Percentiles rank a stretch among this genome's conserved stretches.
Evolutionary conservation across 2,888 invertebrate species (phyloP).

Genomic region (Charanyca ferruginea): DNA sequence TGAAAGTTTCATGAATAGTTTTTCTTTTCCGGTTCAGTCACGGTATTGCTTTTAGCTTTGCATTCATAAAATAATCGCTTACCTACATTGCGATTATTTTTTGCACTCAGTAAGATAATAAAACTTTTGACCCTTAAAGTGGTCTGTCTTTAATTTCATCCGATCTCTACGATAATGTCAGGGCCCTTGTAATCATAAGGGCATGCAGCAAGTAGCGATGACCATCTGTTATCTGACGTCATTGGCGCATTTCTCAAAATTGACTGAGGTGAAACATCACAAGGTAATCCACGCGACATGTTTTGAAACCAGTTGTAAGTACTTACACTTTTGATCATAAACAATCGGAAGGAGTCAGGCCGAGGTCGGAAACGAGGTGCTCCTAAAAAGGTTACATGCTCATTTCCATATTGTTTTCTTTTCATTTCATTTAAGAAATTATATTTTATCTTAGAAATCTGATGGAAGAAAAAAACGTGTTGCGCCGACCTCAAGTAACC

Average conservation of each 20-base stretch:
- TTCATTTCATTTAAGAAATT: background rate
- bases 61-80: too few relatives aligned
- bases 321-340: conserved; percentile 24
- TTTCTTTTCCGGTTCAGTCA: too few relatives aligned
- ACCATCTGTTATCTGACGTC: conserved; percentile 62
- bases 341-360: conserved; percentile 29
- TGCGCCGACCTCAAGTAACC: too few relatives aligned
- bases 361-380: conserved; percentile 40
- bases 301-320: conserved; percentile 33
- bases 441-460: too few relatives aligned
- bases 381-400: conserved; percentile 2
- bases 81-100: background rate
- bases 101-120: background rate
- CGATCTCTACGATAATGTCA: conserved; percentile 50
- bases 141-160: conserved; percentile 21
- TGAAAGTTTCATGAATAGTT: too few relatives aligned
- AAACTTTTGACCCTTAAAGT: conserved; percentile 25
- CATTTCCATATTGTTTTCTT: background rate
- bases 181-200: conserved; percentile 45
- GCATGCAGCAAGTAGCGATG: conserved; percentile 33
- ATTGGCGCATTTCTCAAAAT: conserved; percentile 52
- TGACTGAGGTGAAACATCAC: conserved; percentile 39
- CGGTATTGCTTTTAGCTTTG: too few relatives aligned
- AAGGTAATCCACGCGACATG: conserved; percentile 50
- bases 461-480: too few relatives aligned